Conservation (phyloP, 2,113 vertebrate species). For the Gallinago jamesoni region DNA sequence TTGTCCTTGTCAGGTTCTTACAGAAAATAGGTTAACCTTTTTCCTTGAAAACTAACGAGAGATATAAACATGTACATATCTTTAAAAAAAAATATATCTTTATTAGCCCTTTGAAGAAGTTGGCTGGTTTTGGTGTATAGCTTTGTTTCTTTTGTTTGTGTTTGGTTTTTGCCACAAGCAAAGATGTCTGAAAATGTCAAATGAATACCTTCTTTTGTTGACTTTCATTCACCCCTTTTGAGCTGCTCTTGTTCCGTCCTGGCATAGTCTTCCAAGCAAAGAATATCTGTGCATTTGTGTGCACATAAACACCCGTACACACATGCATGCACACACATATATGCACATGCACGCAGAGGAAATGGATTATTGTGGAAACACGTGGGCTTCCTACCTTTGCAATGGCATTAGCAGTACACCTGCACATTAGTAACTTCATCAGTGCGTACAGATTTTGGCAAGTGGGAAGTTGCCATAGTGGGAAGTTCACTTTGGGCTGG, state of each 20-base stretch:
- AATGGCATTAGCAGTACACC: neutral
- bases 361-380: neutral
- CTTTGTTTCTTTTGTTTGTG: neutral
- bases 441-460: neutral
- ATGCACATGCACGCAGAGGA: accelerated
- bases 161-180: neutral
- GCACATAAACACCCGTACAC: neutral
- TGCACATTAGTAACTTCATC: neutral
- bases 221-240: neutral
- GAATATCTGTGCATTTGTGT: neutral
- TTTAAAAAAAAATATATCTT: neutral
- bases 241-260: neutral
- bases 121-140: neutral
- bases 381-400: neutral
- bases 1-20: neutral
- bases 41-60: neutral
- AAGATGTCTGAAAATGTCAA: neutral
- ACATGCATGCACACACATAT: accelerated
- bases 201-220: neutral
- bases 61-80: neutral
- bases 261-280: neutral
- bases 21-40: neutral
- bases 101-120: neutral
- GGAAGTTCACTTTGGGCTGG: neutral
- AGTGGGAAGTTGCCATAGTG: neutral